Evolutionary conservation across 2,113 vertebrate species (phyloP), one percentile per base, ranked within the genome.

Genomic region (Sardina pilchardus): DNA sequence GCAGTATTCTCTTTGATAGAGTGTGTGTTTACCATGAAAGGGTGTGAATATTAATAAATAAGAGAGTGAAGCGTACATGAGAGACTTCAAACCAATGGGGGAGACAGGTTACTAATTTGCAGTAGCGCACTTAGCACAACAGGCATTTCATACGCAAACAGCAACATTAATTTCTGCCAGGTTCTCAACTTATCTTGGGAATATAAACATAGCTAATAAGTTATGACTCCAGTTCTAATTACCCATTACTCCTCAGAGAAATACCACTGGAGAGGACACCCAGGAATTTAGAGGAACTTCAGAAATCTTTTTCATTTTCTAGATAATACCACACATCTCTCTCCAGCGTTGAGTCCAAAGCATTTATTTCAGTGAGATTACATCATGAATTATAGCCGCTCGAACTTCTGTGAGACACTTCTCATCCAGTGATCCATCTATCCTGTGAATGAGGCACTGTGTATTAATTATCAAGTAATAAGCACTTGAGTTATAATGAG

Each of bases 201-300:
- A 89, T 91, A 89, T 90, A 89, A 88, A 88, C 80, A 85, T 26
- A 81, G 83, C 88, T 91, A 88, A 90, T 90, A 89, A 87, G 82
- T 84, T 87, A 82, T 82, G 8, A 85, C 82, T 89, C 80, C 86
- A 83, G 88, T 86, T 82, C 86, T 88, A 85, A 86, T 85, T 48
- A 88, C 85, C 83, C 81, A 87, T 87, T 84, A 43, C 44, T 36
- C 48, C 82, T 75, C 39, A 21, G 83, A 85, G 90, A 87, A 85
- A 90, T 86, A 44, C 34, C 50, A 80, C 85, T 88, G 86, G 88
- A 83, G 90, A 83, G 78, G 81, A 56, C 63, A 83, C 85, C 82
- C 67, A 87, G 80, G 71, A 88, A 88, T 82, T 88, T 48, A 78
- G 12, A 82, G 56, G 84, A 75, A 89, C 86, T 84, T 26, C 82